A percentile compares a stretch with the other conserved stretches of the same genome.
These are phyloP conservation scores for Galaxea fascicularis DNA, from an alignment of 92 coral and sea anemone genomes.

Conservation along the genomic window DNA sequence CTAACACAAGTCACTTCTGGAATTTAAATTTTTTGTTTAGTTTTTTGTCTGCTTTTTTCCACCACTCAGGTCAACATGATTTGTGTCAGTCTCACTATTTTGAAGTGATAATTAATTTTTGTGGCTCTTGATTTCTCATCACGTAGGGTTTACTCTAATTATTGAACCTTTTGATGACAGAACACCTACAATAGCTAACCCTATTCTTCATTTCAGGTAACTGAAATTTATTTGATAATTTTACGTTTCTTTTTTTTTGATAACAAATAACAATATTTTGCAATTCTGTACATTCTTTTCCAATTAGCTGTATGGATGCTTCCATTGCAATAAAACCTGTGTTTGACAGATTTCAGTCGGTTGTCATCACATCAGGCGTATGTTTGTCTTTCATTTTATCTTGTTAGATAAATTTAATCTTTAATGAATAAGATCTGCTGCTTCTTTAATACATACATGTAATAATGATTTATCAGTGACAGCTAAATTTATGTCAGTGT, in stretches of 20 bases:
- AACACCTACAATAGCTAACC: constrained; percentile 99
- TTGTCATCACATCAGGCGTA: constrained; percentile 98
- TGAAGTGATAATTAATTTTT: too few relatives aligned
- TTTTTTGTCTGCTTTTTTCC: too few relatives aligned
- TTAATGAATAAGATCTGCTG: too few relatives aligned
- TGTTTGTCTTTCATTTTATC: constrained; percentile 15
- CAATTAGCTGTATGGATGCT: constrained; percentile 93
- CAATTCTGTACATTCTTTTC: not conserved
- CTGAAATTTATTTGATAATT: not conserved
- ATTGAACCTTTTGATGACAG: constrained; percentile 99
- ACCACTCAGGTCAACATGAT: too few relatives aligned
- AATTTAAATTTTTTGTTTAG: too few relatives aligned
- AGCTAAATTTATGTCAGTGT: too few relatives aligned
- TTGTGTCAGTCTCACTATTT: too few relatives aligned
- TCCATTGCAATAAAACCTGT: constrained; percentile 98
- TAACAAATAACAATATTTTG: not conserved
- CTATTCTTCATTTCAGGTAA: constrained; percentile 95
- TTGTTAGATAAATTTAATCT: not conserved
- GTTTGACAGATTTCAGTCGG: constrained; percentile 97
- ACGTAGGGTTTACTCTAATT: constrained; percentile 85
- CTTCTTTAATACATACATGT: too few relatives aligned
- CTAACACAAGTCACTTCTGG: too few relatives aligned
- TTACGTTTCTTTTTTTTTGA: not conserved
- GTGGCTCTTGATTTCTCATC: not conserved
- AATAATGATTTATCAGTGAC: not conserved